A percentile compares a stretch with the other conserved stretches of the same genome.
Conservation (phyloP, 2,113 vertebrate species). For the Gnathonemus longibarbis region DNA sequence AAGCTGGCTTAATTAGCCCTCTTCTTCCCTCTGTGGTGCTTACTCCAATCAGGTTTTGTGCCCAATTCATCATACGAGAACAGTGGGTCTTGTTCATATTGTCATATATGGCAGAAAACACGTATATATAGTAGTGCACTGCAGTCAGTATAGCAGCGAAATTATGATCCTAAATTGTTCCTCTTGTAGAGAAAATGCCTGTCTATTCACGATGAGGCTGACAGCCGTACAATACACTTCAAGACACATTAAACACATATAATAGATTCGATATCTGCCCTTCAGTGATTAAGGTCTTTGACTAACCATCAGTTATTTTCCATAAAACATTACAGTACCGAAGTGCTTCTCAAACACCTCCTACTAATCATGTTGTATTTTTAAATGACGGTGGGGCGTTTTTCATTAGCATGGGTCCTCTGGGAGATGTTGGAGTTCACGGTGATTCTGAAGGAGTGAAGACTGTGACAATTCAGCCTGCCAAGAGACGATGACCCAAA, state of each 20-base stretch:
- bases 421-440: not conserved
- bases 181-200: not conserved
- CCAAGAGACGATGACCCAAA: not conserved
- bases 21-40: not conserved
- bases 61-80: not conserved
- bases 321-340: not conserved
- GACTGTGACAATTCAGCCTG: not conserved
- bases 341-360: not conserved
- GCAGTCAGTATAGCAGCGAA: not conserved
- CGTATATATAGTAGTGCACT: not conserved
- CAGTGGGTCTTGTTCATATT: not conserved
- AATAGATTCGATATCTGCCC: not conserved
- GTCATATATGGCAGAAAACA: not conserved
- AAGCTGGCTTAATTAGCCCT: not conserved
- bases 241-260: not conserved
- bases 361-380: not conserved
- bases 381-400: not conserved
- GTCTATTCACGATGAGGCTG: not conserved
- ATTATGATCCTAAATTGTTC: not conserved
- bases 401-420: not conserved
- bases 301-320: not conserved
- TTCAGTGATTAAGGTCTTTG: not conserved
- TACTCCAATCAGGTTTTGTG: not conserved
- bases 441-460: not conserved
- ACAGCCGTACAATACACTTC: not conserved